Evolutionary conservation across 37 sponge, comb jelly and placozoan genomes (phyloP).

Genomic region (Haliclona indistincta): DNA sequence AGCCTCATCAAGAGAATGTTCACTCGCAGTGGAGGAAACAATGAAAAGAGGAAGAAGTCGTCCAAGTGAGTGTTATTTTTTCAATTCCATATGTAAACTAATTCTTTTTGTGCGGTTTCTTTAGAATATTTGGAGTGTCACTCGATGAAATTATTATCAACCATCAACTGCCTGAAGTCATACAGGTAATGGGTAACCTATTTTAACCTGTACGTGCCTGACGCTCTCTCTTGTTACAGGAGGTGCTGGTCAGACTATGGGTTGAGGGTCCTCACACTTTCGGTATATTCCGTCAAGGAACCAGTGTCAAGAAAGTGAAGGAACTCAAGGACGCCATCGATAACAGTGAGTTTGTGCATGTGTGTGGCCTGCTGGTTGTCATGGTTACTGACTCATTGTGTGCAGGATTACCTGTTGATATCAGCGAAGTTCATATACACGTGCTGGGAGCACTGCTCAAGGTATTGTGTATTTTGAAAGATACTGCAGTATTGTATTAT

Average conservation of each 20-base stretch:
- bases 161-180: conserved; percentile 52
- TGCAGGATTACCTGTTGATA: conserved; percentile 49
- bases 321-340: conserved; percentile 68
- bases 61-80: too few species aligned
- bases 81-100: too few species aligned
- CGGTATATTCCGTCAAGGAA: conserved; percentile 70
- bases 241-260: conserved; percentile 64
- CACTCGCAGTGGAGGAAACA: too few species aligned
- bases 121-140: conserved; percentile 55
- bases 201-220: background rate
- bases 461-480: background rate
- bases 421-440: conserved; percentile 36
- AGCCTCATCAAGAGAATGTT: too few species aligned
- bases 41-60: too few species aligned
- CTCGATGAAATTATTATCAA: conserved; percentile 39
- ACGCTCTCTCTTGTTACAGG: conserved; percentile 37
- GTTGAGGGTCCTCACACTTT: conserved; percentile 62
- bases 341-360: conserved; percentile 44
- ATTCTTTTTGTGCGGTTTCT: too few species aligned
- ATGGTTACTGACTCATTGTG: too few species aligned
- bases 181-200: conserved; percentile 36
- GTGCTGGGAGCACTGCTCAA: conserved; percentile 58
- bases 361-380: background rate
- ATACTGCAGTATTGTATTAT: background rate
- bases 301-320: conserved; percentile 46